Evolutionary conservation across 2,888 invertebrate genomes (phyloP).

Genomic region (Imbricaverruca yamaguchii): DNA sequence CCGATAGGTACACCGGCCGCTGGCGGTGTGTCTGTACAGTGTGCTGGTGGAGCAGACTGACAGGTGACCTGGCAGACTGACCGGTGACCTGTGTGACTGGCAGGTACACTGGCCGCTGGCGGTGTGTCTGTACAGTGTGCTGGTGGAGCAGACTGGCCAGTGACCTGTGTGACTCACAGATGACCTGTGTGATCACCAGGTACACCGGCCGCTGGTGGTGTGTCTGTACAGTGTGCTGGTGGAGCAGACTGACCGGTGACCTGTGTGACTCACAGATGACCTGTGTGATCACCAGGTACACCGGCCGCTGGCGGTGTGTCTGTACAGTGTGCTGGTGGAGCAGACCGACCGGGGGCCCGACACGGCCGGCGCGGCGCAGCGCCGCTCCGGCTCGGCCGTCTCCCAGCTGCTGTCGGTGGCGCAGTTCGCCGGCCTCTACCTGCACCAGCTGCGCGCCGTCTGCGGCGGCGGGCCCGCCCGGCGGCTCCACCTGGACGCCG

Average conservation of each 20-base stretch:
- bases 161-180: too few species aligned
- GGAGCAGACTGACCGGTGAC: not conserved
- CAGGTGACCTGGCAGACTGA: not conserved
- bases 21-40: constrained; percentile 6
- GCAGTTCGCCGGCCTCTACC: constrained; percentile 15
- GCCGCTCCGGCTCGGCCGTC: not conserved
- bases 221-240: not conserved
- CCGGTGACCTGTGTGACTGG: too few species aligned
- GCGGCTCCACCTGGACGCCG: too few species aligned
- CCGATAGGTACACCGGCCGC: not conserved
- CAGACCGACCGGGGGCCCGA: not conserved
- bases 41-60: not conserved
- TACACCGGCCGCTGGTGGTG: not conserved
- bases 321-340: not conserved
- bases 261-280: too few species aligned
- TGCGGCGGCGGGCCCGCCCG: not conserved
- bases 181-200: too few species aligned
- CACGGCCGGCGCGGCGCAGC: not conserved
- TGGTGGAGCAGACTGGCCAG: not conserved
- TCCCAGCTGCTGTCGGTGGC: not conserved
- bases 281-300: not conserved
- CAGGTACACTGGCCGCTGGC: constrained; percentile 14
- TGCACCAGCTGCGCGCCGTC: not conserved
- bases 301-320: constrained; percentile 10
- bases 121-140: not conserved